A percentile compares a stretch with the other conserved stretches of the same genome.
Evolutionary conservation across 2,797 vertebrate genomes (phyloP).

Genomic region (Gymnocypris eckloni): DNA sequence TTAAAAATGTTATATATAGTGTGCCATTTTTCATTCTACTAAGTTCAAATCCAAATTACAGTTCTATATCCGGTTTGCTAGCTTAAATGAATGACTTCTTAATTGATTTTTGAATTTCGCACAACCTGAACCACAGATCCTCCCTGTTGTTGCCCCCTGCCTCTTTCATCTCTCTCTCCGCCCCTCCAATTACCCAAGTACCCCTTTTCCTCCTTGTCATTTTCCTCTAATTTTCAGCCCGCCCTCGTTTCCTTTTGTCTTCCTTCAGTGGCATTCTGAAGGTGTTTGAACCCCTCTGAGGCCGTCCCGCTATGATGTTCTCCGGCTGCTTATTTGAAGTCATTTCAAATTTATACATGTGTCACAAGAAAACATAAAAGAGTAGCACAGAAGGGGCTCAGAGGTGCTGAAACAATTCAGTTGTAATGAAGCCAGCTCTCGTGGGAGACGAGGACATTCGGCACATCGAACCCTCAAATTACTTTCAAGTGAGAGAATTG

Average conservation of each 20-base stretch:
- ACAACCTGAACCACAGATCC: conserved; percentile 47
- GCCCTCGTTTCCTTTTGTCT: conserved; percentile 52
- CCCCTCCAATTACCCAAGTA: conserved; percentile 34
- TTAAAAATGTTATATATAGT: background rate
- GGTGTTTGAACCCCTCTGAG: conserved; percentile 69
- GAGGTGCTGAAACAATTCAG: conserved; percentile 77
- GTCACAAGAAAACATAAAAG: conserved; percentile 64
- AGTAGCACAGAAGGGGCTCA: conserved; percentile 66
- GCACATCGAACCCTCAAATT: conserved; percentile 73
- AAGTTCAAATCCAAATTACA: background rate
- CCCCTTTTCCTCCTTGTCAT: conserved; percentile 26
- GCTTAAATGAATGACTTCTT: background rate
- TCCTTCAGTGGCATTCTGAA: conserved; percentile 61
- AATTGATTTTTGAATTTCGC: background rate
- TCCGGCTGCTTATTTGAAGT: conserved; percentile 76
- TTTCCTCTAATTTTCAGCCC: conserved; percentile 4
- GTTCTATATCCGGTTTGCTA: background rate
- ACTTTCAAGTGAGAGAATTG: conserved; percentile 62
- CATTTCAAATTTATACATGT: conserved; percentile 75
- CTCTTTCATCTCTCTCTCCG: conserved; percentile 57
- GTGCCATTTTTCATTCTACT: background rate
- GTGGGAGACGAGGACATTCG: conserved; percentile 73
- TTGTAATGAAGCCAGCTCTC: conserved; percentile 77
- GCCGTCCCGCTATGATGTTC: conserved; percentile 68
- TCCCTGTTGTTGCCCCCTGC: conserved; percentile 46